Percentiles rank a stretch among this genome's conserved stretches.
phyloP scores from a whole-genome alignment of 2,113 vertebrate genomes.

The Muscicapa adusta region DNA sequence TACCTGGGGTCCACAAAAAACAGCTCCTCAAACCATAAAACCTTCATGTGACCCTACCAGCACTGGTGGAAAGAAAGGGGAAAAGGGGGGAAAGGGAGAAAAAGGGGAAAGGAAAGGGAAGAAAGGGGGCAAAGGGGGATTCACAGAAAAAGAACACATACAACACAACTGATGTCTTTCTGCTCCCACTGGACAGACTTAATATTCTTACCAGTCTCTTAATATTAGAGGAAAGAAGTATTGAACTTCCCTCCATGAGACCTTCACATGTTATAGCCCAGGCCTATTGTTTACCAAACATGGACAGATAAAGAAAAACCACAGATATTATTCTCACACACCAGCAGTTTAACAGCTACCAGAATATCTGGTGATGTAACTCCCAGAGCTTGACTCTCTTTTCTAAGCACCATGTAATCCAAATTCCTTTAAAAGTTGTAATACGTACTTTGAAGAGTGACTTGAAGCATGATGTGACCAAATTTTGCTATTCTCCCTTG shows the following conservation, averaged over 20 bases:
- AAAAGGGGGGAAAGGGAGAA: neutral
- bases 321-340: neutral
- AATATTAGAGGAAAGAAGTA: neutral
- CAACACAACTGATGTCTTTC: neutral
- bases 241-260: neutral
- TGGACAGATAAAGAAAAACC: neutral
- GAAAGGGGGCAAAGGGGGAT: too few relatives aligned
- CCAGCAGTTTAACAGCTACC: neutral
- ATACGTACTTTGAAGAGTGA: neutral
- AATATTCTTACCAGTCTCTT: neutral
- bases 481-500: neutral
- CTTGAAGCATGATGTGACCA: neutral
- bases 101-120: neutral
- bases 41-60: neutral
- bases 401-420: neutral
- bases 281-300: neutral
- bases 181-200: neutral
- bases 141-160: neutral
- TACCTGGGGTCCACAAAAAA: neutral
- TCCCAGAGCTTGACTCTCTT: neutral
- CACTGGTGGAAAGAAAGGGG: neutral
- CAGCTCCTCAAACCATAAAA: neutral
- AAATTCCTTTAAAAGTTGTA: neutral
- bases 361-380: fast-evolving
- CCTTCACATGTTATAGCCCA: neutral